A percentile compares a stretch with the other conserved stretches of the same genome.
phyloP scores from a whole-genome alignment of 2,888 invertebrate genomes.

The Holacanthella duospinosa region DNA sequence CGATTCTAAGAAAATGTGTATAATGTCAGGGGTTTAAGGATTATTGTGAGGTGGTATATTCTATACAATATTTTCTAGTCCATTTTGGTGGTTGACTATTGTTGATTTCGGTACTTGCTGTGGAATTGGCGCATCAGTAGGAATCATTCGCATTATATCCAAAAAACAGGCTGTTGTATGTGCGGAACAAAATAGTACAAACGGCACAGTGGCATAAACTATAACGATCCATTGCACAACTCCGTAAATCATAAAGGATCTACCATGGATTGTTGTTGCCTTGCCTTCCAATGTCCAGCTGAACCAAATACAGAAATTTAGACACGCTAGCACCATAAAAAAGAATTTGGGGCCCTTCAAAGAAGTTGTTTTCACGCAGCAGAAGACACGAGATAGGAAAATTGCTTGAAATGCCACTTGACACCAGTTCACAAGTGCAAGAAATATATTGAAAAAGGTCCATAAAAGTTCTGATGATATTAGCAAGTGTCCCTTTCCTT shows the following conservation, averaged over 20 bases:
- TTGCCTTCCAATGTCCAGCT: slow-evolving; percentile 2
- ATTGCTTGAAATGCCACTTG: slow-evolving; percentile 7
- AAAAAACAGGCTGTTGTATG: slow-evolving; percentile 4
- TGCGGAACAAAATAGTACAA: slow-evolving; percentile 8
- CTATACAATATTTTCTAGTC: too few relatives aligned
- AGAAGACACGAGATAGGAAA: neutral
- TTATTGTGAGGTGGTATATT: too few relatives aligned
- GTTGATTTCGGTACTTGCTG: too few relatives aligned
- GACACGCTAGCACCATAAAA: neutral
- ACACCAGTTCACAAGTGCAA: neutral
- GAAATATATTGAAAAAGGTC: neutral
- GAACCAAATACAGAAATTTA: slow-evolving; percentile 8
- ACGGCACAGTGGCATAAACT: slow-evolving; percentile 5
- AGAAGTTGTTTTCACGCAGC: neutral
- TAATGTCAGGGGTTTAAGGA: too few relatives aligned
- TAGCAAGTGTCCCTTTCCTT: neutral
- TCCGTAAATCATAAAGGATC: neutral
- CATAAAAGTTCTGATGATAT: neutral
- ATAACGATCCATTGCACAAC: slow-evolving; percentile 3
- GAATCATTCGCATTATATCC: too few relatives aligned
- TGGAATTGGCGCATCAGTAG: too few relatives aligned
- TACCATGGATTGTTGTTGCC: neutral
- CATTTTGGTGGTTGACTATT: too few relatives aligned
- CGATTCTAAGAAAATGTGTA: too few relatives aligned
- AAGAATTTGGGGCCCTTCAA: neutral